Percentiles rank a stretch among this genome's conserved stretches.
Conservation (phyloP, 2,797 vertebrate genomes). For the Argentina silus region DNA sequence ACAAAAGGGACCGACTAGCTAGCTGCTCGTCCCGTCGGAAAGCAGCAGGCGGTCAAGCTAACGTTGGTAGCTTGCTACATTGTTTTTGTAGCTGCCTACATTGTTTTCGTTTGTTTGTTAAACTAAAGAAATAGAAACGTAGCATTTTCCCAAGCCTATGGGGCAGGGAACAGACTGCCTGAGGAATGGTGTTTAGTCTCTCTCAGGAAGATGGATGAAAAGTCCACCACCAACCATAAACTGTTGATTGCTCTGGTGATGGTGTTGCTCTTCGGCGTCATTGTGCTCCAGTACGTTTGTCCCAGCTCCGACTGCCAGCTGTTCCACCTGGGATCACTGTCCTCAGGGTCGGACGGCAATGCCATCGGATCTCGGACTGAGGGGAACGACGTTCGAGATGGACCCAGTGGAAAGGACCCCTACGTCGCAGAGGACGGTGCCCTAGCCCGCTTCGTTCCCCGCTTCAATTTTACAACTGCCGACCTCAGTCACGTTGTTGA, state of each 20-base stretch:
- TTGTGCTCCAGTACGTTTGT: constrained; percentile 93
- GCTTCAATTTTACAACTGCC: constrained; percentile 86
- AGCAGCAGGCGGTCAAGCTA: no score
- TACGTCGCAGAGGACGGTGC: constrained; percentile 91
- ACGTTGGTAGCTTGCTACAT: neutral
- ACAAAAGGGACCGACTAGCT: neutral
- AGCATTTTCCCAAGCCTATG: constrained; percentile 37
- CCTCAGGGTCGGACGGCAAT: constrained; percentile 47
- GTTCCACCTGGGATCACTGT: constrained; percentile 81
- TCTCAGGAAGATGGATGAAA: constrained; percentile 88
- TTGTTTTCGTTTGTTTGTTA: constrained; percentile 28
- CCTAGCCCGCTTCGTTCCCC: constrained; percentile 86
- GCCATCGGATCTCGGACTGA: constrained; percentile 32
- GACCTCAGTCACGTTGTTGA: constrained; percentile 86
- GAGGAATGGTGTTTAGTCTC: constrained; percentile 78
- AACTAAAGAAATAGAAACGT: constrained; percentile 1
- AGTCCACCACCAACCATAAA: constrained; percentile 84
- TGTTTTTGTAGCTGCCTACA: neutral
- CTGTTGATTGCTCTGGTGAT: constrained; percentile 87
- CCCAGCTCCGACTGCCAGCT: constrained; percentile 91
- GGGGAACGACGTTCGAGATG: constrained; percentile 38
- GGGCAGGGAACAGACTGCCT: constrained; percentile 48
- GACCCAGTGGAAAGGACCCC: constrained; percentile 77
- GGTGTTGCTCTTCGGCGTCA: constrained; percentile 90
- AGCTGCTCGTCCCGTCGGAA: neutral